These are phyloP conservation scores for Leistus spinibarbis DNA, from an alignment of 2,888 invertebrate genomes.

Conservation along the genomic window DNA sequence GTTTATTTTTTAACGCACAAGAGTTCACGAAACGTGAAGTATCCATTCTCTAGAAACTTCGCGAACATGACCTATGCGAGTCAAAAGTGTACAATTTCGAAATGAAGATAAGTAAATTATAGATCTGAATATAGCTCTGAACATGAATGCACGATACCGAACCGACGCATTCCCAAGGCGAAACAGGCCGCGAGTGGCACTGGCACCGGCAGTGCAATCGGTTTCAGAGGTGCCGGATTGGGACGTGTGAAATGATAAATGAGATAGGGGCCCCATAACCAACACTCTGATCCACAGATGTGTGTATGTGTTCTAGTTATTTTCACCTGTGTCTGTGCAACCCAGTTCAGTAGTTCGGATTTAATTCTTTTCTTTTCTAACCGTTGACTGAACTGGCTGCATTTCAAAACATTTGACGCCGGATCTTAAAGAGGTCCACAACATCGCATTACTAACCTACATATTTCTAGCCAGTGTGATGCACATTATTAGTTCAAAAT, in stretches of 20 bases:
- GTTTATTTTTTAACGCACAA: no score
- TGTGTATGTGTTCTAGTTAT: conserved; percentile 4
- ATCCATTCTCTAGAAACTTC: no score
- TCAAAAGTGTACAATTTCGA: neutral
- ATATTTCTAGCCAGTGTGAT: conserved; percentile 6
- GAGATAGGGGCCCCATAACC: neutral
- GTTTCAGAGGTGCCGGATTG: neutral
- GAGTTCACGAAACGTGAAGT: no score
- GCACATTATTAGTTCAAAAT: conserved; percentile 24
- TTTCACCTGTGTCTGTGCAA: conserved; percentile 20
- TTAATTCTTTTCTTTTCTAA: neutral
- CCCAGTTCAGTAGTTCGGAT: neutral
- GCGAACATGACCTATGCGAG: neutral
- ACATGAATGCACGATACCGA: neutral
- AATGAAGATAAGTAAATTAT: neutral
- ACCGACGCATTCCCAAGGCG: neutral
- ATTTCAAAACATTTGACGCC: conserved; percentile 18
- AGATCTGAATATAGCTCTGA: neutral
- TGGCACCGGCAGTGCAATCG: neutral
- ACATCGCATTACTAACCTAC: conserved; percentile 30
- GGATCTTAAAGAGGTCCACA: neutral
- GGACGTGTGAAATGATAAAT: neutral
- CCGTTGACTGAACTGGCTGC: conserved; percentile 4
- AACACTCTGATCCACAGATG: neutral
- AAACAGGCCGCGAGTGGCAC: no score